phyloP scores from a whole-genome alignment of 2,888 invertebrate genomes.

The Invenusta paracnida region DNA sequence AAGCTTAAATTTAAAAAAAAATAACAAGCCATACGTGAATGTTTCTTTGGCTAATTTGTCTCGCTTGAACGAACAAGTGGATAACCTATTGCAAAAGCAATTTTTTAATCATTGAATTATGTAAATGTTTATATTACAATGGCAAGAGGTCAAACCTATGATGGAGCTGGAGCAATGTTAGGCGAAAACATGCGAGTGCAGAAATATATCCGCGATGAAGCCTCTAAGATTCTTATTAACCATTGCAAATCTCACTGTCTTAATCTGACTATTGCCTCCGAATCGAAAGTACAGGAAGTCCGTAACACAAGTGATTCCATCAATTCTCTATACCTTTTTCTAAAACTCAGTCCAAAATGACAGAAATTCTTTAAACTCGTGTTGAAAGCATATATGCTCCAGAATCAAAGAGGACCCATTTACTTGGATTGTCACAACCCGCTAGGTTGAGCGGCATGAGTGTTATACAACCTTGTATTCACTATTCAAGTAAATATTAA shows the following conservation, averaged over 20 bases:
- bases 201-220: too few species aligned
- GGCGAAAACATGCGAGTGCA: not conserved
- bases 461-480: not conserved
- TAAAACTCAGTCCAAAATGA: too few species aligned
- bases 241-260: too few species aligned
- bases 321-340: too few species aligned
- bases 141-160: not conserved
- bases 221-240: too few species aligned
- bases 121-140: not conserved
- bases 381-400: not conserved
- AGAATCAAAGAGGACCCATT: not conserved
- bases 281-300: too few species aligned
- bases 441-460: not conserved
- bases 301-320: too few species aligned
- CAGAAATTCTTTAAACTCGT: too few species aligned
- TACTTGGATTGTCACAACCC: not conserved
- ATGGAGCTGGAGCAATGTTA: not conserved
- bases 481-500: not conserved
- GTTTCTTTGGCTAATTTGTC: not conserved
- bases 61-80: not conserved
- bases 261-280: too few species aligned
- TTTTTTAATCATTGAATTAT: not conserved
- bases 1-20: too few species aligned
- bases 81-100: not conserved
- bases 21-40: not conserved